These are phyloP conservation scores for Lithophane ornitopus DNA, from an alignment of 2,888 invertebrate genomes.

Conservation along the genomic window DNA sequence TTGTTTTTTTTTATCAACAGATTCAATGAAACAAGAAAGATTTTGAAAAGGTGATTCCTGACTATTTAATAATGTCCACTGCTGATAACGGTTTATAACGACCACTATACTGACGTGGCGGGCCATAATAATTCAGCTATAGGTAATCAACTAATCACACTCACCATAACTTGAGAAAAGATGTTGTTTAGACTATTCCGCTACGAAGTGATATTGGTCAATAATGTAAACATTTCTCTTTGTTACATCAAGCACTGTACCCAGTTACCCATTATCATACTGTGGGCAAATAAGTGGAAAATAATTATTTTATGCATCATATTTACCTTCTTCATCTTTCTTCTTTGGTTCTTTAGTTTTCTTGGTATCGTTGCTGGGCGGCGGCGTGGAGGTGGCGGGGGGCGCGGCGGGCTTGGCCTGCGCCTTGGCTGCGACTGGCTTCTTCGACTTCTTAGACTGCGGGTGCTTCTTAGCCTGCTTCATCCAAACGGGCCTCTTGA, in stretches of 20 bases:
- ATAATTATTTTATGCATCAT: neutral
- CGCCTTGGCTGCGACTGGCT: constrained; percentile 74
- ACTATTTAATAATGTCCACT: neutral
- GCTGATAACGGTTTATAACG: neutral
- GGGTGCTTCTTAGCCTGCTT: constrained; percentile 80
- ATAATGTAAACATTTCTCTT: neutral
- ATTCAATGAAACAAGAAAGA: neutral
- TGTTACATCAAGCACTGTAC: neutral
- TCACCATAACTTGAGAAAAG: neutral
- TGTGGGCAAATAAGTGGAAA: neutral
- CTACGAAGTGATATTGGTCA: neutral
- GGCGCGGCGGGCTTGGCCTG: constrained; percentile 69
- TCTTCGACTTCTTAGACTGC: constrained; percentile 76
- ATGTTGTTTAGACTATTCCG: neutral
- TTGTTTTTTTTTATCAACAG: neutral
- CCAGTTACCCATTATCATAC: neutral
- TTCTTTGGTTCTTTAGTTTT: constrained; percentile 86
- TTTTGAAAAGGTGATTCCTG: neutral
- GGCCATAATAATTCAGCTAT: constrained; percentile 1
- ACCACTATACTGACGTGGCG: neutral
- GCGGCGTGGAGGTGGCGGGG: constrained; percentile 69
- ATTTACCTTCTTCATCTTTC: constrained; percentile 76
- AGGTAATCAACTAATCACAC: no score
- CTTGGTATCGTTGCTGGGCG: constrained; percentile 74
- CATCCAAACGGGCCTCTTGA: constrained; percentile 92